phyloP scores from a whole-genome alignment of 2,888 invertebrate genomes.

The Tromatobia lineatoria region DNA sequence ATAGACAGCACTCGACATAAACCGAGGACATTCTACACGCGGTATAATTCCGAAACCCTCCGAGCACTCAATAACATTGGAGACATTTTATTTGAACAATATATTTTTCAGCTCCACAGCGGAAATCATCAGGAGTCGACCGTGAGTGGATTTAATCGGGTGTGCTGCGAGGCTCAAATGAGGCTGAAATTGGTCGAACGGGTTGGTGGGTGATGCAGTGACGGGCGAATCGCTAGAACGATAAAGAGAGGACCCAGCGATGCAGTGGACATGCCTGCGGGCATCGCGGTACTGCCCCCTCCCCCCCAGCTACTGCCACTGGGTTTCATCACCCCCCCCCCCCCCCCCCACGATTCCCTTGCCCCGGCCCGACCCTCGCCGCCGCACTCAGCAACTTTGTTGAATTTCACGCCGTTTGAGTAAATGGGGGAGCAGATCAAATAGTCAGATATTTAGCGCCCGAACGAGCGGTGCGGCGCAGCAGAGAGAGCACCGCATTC shows the following conservation, averaged over 20 bases:
- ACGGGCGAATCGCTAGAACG: slow-evolving; percentile 27
- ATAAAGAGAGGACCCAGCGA: slow-evolving; percentile 39
- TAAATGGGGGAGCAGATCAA: slow-evolving; percentile 80
- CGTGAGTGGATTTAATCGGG: slow-evolving; percentile 54
- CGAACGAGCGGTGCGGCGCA: slow-evolving; percentile 43
- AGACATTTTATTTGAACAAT: not conserved
- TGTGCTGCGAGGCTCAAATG: slow-evolving; percentile 47
- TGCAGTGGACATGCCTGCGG: slow-evolving; percentile 60
- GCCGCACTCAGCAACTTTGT: slow-evolving; percentile 80
- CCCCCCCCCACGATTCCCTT: slow-evolving; percentile 14
- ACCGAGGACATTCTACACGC: no score
- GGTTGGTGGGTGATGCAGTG: slow-evolving; percentile 20
- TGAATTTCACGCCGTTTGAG: slow-evolving; percentile 83
- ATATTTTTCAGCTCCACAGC: slow-evolving; percentile 8
- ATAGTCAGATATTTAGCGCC: slow-evolving; percentile 79
- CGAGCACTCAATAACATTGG: not conserved
- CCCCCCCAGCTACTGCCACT: not conserved
- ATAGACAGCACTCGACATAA: no score
- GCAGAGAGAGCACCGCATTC: slow-evolving; percentile 40
- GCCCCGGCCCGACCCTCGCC: slow-evolving; percentile 42
- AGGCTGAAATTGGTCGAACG: slow-evolving; percentile 51
- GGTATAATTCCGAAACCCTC: not conserved
- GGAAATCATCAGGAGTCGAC: slow-evolving; percentile 38
- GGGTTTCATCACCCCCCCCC: slow-evolving; percentile 41
- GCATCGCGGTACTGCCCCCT: slow-evolving; percentile 44